A percentile compares a stretch with the other conserved stretches of the same genome.
phyloP scores from a whole-genome alignment of 2,888 invertebrate species.

The Steinernema carpocapsae region DNA sequence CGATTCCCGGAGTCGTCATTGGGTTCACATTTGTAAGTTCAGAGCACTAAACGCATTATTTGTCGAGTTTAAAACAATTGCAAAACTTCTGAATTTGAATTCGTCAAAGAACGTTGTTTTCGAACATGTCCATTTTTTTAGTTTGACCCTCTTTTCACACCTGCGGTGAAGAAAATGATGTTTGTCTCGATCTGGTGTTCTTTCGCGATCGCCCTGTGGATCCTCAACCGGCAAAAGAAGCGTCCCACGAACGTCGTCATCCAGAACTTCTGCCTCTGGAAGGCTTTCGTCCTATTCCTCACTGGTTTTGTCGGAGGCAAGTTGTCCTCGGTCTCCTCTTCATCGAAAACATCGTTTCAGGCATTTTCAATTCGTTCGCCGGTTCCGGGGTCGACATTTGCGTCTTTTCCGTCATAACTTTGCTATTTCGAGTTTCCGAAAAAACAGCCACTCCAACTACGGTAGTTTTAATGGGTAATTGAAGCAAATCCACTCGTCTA shows the following conservation, averaged over 20 bases:
- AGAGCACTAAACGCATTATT: no score
- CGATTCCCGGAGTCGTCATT: slow-evolving; percentile 65
- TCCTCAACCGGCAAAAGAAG: slow-evolving; percentile 59
- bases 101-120: neutral
- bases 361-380: slow-evolving; percentile 57
- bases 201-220: slow-evolving; percentile 63
- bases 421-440: slow-evolving; percentile 52
- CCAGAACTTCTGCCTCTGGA: slow-evolving; percentile 52
- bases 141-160: slow-evolving; percentile 55
- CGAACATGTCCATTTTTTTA: no score
- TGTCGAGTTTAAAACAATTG: no score
- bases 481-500: neutral
- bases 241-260: slow-evolving; percentile 38
- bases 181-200: slow-evolving; percentile 67
- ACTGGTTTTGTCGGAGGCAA: slow-evolving; percentile 60
- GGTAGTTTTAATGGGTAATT: slow-evolving; percentile 58
- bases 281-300: slow-evolving; percentile 49
- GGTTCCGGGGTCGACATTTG: slow-evolving; percentile 66
- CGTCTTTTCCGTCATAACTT: slow-evolving; percentile 54
- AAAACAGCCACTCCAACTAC: slow-evolving; percentile 65
- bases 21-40: slow-evolving; percentile 58
- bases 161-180: slow-evolving; percentile 64
- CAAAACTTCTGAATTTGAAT: slow-evolving; percentile 19
- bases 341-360: slow-evolving; percentile 30
- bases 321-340: neutral